Evolutionary conservation across 2,888 invertebrate species (phyloP).

Genomic region (Linnaemya tessellans): DNA sequence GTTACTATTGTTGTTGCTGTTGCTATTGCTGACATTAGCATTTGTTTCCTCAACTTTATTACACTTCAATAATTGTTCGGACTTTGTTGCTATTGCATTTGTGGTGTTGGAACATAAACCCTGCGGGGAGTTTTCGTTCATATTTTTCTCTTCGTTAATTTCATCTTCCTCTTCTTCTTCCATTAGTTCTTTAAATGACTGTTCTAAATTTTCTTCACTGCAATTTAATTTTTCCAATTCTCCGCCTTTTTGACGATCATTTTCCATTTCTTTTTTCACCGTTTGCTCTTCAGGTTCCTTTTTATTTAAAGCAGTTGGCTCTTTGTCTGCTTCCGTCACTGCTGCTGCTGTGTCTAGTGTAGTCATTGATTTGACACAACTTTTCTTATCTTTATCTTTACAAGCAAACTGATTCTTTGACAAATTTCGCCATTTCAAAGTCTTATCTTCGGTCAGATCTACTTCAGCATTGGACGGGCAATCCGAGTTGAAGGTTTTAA

Average conservation of each 20-base stretch:
- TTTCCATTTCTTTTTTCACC: slow-evolving; percentile 47
- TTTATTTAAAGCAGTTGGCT: slow-evolving; percentile 7
- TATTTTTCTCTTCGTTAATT: not conserved
- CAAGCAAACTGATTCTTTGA: slow-evolving; percentile 83
- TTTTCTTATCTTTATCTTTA: slow-evolving; percentile 79
- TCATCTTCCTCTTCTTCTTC: slow-evolving; percentile 42
- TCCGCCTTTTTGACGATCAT: slow-evolving; percentile 42
- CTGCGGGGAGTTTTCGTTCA: slow-evolving; percentile 18
- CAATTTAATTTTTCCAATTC: not conserved
- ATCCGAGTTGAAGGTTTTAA: slow-evolving; percentile 81
- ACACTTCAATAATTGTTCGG: slow-evolving; percentile 62
- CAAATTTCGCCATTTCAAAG: slow-evolving; percentile 83
- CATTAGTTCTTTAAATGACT: slow-evolving; percentile 61
- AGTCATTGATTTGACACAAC: slow-evolving; percentile 59
- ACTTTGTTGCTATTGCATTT: slow-evolving; percentile 43
- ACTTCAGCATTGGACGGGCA: slow-evolving; percentile 79
- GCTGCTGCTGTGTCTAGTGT: slow-evolving; percentile 38
- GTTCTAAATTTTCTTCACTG: slow-evolving; percentile 57
- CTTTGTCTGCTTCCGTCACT: not conserved
- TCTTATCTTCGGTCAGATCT: slow-evolving; percentile 82
- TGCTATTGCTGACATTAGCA: slow-evolving; percentile 35
- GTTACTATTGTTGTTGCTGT: slow-evolving; percentile 50
- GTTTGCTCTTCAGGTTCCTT: slow-evolving; percentile 31
- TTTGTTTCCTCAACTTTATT: slow-evolving; percentile 52
- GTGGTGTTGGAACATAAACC: not conserved